Conservation (phyloP, 2,113 vertebrate species). For the Helogale parvula region DNA sequence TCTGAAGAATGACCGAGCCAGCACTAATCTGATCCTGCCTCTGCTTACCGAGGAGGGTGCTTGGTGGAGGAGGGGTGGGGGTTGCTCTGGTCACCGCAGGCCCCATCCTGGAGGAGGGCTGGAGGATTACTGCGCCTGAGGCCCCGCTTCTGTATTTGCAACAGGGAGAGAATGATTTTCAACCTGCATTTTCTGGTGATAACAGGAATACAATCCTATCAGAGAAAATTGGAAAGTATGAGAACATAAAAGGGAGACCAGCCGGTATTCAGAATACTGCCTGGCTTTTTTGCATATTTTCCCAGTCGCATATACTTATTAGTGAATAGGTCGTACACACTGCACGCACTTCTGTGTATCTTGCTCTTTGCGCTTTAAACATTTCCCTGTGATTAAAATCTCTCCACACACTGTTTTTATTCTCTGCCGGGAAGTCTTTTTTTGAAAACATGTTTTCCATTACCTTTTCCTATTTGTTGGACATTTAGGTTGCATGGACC, state of each 20-base stretch:
- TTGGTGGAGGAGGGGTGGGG: not conserved
- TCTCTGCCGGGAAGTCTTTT: not conserved
- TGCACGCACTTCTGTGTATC: not conserved
- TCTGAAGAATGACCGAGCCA: constrained; percentile 63
- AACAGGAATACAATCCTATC: not conserved
- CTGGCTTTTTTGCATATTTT: not conserved
- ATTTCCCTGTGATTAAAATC: not conserved
- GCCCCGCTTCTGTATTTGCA: constrained; percentile 13
- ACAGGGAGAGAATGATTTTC: constrained; percentile 33
- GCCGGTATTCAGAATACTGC: not conserved
- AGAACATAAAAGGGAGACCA: not conserved
- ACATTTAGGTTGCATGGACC: not conserved
- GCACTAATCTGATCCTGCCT: constrained; percentile 63
- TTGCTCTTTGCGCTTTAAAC: constrained; percentile 2
- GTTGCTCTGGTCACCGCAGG: constrained; percentile 54
- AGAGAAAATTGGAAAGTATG: not conserved
- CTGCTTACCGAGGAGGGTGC: constrained; percentile 49
- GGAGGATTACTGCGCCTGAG: constrained; percentile 84
- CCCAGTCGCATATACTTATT: not conserved
- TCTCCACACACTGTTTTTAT: not conserved
- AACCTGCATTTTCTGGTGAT: constrained; percentile 29
- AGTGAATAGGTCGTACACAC: not conserved
- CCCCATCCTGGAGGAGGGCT: constrained; percentile 64
- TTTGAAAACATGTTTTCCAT: not conserved
- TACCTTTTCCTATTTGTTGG: not conserved